Conservation (phyloP, 2,888 invertebrate genomes). For the Ametastegia equiseti region DNA sequence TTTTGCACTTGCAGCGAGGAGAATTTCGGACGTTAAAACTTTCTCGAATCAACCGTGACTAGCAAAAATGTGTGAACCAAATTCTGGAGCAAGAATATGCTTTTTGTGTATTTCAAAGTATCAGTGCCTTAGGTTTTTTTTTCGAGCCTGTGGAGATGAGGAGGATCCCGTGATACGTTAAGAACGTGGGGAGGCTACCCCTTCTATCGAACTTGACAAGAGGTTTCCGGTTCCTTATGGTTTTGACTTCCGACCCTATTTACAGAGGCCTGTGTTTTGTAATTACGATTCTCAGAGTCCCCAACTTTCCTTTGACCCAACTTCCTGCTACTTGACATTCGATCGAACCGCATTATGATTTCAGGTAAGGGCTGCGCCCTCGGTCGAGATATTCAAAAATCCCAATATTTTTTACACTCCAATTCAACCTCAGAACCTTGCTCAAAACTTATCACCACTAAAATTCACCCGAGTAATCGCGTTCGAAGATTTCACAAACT, state of each 20-base stretch:
- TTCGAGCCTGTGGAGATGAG: neutral
- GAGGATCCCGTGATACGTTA: neutral
- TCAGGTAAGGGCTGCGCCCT: neutral
- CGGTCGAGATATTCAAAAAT: neutral
- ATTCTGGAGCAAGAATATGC: too few relatives aligned
- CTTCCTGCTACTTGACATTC: neutral
- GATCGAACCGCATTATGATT: neutral
- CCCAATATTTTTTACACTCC: neutral
- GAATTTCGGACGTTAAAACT: too few relatives aligned
- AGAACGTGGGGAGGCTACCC: neutral
- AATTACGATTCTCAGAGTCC: slow-evolving; percentile 11
- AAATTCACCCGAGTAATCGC: too few relatives aligned
- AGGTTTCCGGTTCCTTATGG: slow-evolving; percentile 2
- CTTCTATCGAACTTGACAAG: slow-evolving; percentile 7
- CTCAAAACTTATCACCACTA: neutral
- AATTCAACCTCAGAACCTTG: neutral
- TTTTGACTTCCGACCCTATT: neutral
- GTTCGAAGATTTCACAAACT: too few relatives aligned
- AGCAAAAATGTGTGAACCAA: too few relatives aligned
- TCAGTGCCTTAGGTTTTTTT: neutral
- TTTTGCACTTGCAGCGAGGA: too few relatives aligned
- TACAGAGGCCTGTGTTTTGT: neutral
- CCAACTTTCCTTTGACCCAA: neutral
- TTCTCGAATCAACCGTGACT: too few relatives aligned
- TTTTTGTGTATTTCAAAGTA: too few relatives aligned